Base-by-base conservation (phyloP, 2,797 vertebrate genomes). In the Lophotriccus pileatus region DNA sequence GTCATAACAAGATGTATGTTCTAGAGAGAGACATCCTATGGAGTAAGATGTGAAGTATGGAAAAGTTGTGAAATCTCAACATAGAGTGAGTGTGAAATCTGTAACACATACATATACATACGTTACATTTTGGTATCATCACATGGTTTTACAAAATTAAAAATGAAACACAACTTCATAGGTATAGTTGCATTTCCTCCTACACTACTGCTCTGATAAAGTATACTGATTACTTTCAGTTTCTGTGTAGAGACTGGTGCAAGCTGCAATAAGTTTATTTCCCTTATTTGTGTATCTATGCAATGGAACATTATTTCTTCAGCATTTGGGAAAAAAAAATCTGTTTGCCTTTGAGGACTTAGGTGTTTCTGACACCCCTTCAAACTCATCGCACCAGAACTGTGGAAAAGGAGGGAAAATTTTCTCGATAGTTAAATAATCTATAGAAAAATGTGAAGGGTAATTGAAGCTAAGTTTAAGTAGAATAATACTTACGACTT, bases 381-480 rank as follows among this genome's bases (percentile, higher is more conserved):
- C 32, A 41, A 56, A 24, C 13, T 50, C 46, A 32, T 43, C 86
- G 12, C 12, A 66, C 13, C 6, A 74, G 18, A 69, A 79, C 14
- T 36, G 19, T 84, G 20, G 9, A 30, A 76, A 87, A 66, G 21
- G 27, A 84, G 6, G 3, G 9, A 50, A 89, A 46, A 25, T n/a
- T 68, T 82, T 23, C 25, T 25, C 22, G 7, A 34, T 18, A 66
- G 2, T 7, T 59, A 66, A 80, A 64, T 46, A 79, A 34, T 46
- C 32, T 16, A 64, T 17, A 64, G 37, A 94, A 96, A 83, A 17
- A 14, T 30, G 2, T 58, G 69, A 95, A 92, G 52, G 12, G 12
- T 73, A 93, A 94, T 41, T 47, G 50, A 79, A 96, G 91, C 47
- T 90, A 55, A 92, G 18, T 83, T 94, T 87, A 56, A 96, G 46